Conservation (phyloP, 2,113 vertebrate species). For the Pseudopipra pipra region DNA sequence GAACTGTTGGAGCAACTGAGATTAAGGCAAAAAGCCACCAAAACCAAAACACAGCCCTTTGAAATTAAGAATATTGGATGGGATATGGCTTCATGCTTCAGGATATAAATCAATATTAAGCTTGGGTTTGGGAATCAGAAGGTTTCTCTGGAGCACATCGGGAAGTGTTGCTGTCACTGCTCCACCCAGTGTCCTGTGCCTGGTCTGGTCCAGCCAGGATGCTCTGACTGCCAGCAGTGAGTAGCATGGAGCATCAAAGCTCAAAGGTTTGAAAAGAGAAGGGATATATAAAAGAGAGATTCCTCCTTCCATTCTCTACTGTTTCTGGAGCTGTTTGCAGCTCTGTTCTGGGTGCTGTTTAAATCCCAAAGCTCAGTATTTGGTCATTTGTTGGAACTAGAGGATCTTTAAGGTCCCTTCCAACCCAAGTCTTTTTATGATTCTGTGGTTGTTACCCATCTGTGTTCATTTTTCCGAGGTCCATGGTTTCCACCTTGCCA, state of each 20-base stretch:
- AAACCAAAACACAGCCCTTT: not conserved
- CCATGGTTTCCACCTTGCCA: not conserved
- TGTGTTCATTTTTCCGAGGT: not conserved
- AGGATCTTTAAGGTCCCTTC: not conserved
- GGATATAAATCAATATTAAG: not conserved
- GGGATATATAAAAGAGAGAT: not conserved
- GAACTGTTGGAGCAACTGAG: not conserved
- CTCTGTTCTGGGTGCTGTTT: not conserved
- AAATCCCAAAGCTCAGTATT: not conserved
- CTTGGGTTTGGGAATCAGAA: not conserved
- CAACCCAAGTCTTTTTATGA: not conserved
- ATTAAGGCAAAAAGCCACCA: slow-evolving; percentile 34
- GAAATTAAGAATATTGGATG: not conserved
- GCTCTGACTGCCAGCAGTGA: not conserved
- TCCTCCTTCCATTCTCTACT: not conserved
- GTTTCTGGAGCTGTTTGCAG: not conserved
- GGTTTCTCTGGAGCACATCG: not conserved
- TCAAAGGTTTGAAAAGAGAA: not conserved
- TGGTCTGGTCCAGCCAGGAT: not conserved
- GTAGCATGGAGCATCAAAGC: not conserved
- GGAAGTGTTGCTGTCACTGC: not conserved
- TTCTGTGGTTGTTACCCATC: not conserved
- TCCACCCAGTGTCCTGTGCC: not conserved
- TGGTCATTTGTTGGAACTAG: not conserved
- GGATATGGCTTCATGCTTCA: not conserved